Evolutionary conservation across 2,797 vertebrate species (phyloP).

Genomic region (Amazona finschi): DNA sequence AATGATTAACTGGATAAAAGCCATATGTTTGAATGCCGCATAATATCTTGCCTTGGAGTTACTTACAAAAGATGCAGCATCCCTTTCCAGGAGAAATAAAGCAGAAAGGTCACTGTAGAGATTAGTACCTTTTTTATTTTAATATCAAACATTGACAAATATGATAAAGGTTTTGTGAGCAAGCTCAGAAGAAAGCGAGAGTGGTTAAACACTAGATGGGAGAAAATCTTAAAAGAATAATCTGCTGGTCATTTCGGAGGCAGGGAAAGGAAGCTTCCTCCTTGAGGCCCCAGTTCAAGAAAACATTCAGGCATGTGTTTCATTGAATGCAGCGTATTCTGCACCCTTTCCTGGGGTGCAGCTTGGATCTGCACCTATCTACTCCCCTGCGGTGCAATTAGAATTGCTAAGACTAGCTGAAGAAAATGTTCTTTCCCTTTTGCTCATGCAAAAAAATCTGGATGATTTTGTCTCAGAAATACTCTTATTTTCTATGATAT

Average conservation of each 20-base stretch:
- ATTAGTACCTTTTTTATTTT: constrained; percentile 74
- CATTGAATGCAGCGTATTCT: background rate
- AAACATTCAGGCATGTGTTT: background rate
- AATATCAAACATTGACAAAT: constrained; percentile 76
- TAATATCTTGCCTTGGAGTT: constrained; percentile 71
- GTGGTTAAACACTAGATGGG: background rate
- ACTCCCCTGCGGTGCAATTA: rapidly evolving
- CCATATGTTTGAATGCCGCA: constrained; percentile 62
- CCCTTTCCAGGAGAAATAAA: constrained; percentile 65
- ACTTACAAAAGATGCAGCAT: constrained; percentile 69
- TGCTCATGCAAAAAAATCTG: background rate
- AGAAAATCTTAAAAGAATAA: background rate
- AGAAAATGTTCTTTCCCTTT: background rate
- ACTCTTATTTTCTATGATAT: background rate
- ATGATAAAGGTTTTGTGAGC: constrained; percentile 60
- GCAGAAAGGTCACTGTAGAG: constrained; percentile 69
- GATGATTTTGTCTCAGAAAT: background rate
- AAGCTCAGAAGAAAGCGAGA: constrained; percentile 38
- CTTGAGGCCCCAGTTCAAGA: background rate
- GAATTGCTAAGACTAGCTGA: background rate
- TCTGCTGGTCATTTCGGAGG: background rate
- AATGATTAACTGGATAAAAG: constrained; percentile 82
- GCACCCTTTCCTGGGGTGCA: background rate
- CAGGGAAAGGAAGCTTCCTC: background rate
- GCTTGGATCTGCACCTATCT: background rate